Conservation (phyloP, 2,797 vertebrate genomes). For the Liasis olivaceus region DNA sequence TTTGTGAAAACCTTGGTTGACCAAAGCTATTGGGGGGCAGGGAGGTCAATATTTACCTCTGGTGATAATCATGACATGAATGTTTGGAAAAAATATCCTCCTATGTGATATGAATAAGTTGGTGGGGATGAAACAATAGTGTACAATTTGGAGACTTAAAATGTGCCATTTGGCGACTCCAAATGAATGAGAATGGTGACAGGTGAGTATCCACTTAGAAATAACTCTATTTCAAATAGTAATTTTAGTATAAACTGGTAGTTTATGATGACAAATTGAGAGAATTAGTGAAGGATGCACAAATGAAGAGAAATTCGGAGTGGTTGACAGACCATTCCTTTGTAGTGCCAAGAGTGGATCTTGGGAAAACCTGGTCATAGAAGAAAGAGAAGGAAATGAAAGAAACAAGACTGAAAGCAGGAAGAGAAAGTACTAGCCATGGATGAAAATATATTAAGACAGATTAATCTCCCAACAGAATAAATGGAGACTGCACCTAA, state of each 20-base stretch:
- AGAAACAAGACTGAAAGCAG: not conserved
- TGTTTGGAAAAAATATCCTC: not conserved
- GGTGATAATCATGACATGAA: too few relatives aligned
- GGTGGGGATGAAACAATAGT: not conserved
- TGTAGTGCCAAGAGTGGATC: not conserved
- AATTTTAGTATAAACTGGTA: not conserved
- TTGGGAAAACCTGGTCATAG: not conserved
- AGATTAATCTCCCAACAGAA: not conserved
- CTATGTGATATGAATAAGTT: not conserved
- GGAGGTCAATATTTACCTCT: too few relatives aligned
- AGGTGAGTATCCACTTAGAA: not conserved
- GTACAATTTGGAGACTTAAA: not conserved
- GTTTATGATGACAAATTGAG: not conserved
- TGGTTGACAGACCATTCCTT: not conserved
- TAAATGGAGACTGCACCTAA: not conserved
- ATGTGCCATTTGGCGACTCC: not conserved
- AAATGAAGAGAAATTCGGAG: not conserved
- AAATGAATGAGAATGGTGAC: not conserved
- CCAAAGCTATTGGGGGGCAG: too few relatives aligned
- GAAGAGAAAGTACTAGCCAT: not conserved
- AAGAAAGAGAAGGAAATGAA: not conserved
- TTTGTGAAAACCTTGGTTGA: too few relatives aligned
- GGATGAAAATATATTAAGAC: not conserved
- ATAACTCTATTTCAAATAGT: not conserved
- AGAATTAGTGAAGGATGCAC: not conserved